phyloP scores from a whole-genome alignment of 2,888 invertebrate species.

The Drosophila austrosaltans region DNA sequence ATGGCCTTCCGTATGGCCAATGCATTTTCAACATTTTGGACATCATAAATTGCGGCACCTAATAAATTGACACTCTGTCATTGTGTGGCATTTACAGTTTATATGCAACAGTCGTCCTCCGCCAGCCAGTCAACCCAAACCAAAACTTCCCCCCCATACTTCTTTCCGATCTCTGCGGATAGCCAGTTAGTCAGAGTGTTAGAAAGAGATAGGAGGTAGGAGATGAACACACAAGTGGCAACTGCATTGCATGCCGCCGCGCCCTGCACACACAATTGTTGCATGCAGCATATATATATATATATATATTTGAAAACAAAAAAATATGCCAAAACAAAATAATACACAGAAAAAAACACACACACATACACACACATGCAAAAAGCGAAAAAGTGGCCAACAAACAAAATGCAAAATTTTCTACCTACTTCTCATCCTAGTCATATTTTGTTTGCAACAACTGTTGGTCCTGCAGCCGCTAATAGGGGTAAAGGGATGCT shows the following conservation, averaged over 20 bases:
- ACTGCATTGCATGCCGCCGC: slow-evolving; percentile 6
- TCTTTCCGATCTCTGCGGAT: background rate
- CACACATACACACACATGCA: slow-evolving; percentile 11
- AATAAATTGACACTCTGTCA: slow-evolving; percentile 79
- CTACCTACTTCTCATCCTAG: slow-evolving; percentile 27
- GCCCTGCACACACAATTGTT: slow-evolving; percentile 3
- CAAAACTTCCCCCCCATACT: background rate
- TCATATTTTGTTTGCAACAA: background rate
- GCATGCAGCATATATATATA: slow-evolving; percentile 23
- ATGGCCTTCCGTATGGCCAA: slow-evolving; percentile 13
- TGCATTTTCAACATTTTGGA: slow-evolving; percentile 30
- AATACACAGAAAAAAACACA: slow-evolving; percentile 15
- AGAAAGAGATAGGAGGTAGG: background rate
- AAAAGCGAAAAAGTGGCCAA: slow-evolving; percentile 15
- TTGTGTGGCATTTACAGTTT: slow-evolving; percentile 79
- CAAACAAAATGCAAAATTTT: slow-evolving; percentile 45
- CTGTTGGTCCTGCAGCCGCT: background rate
- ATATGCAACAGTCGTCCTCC: slow-evolving; percentile 41
- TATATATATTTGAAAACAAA: background rate
- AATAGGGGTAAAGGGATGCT: background rate
- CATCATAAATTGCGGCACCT: slow-evolving; percentile 76
- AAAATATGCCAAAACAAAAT: slow-evolving; percentile 12
- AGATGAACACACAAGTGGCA: slow-evolving; percentile 7
- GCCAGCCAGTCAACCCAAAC: background rate
- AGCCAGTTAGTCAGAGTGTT: slow-evolving; percentile 1